Evolutionary conservation across 1,140 invertebrate species (phyloP), one percentile per base, ranked within the genome.

Genomic region (Drosophila tropicalis): DNA sequence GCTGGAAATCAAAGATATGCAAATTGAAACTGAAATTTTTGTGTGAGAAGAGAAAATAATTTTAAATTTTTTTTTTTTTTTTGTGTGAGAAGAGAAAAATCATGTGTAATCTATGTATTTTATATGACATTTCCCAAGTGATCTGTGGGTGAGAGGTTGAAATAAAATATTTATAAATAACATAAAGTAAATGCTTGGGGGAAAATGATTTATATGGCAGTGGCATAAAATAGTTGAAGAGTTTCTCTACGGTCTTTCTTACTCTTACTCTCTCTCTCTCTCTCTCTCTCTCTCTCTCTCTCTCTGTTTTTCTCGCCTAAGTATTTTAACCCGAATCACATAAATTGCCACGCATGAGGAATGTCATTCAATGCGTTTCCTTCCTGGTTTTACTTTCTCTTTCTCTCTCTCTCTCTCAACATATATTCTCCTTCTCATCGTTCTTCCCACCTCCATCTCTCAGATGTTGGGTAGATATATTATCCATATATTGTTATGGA

Each of bases 21-120:
- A 89, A 89, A 89, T 89, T 89, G 84, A 89, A 89, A 89, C 85
- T 89, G 84, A 89, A 89, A 89, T 87, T 69, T 73, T 54, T 54
- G 55, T 62, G 54, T 70, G 67, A 47, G 64, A 40, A 58, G 61
- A 66, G 39, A 70, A 51, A n/a, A n/a, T n/a, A n/a, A n/a, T n/a
- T n/a, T n/a, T n/a, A n/a, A n/a, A n/a, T n/a, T n/a, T n/a, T n/a
- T n/a, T n/a, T n/a, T n/a, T n/a, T n/a, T n/a, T n/a, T n/a, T n/a
- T n/a, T n/a, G n/a, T n/a, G n/a, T n/a, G n/a, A n/a, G n/a, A n/a
- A n/a, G n/a, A n/a, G n/a, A n/a, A n/a, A 15, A 19, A 51, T 22
- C 17, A 22, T 22, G 44, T 51, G 44, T 58, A 72, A 66, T 77
- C 80, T 77, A 76, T 81, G 82, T 84, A 81, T 72, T 78, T 79